phyloP scores from a whole-genome alignment of 2,888 invertebrate species.

The Idaea aversata region DNA sequence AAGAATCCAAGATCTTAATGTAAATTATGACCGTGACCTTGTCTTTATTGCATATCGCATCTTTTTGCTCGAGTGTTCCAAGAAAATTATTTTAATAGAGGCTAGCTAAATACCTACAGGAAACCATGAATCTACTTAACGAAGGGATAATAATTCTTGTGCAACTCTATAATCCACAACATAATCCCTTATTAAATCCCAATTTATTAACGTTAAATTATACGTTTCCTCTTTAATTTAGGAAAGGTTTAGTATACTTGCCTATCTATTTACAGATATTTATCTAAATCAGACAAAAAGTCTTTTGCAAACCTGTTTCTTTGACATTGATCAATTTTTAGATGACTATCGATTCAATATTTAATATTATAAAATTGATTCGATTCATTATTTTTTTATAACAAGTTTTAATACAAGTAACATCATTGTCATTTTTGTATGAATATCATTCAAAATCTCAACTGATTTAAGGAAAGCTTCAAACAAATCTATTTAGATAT shows the following conservation, averaged over 20 bases:
- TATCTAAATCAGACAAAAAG: background rate
- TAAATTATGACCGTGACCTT: background rate
- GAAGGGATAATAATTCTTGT: background rate
- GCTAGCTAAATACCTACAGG: background rate
- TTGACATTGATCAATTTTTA: background rate
- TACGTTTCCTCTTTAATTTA: background rate
- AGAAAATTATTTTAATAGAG: background rate
- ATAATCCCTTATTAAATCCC: background rate
- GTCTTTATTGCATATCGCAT: background rate
- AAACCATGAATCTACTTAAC: background rate
- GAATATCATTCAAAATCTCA: no score
- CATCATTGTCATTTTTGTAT: no score
- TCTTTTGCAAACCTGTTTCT: background rate
- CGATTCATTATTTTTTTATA: no score
- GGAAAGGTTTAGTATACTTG: background rate
- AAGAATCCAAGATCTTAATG: background rate
- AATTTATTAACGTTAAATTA: background rate
- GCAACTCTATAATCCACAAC: background rate
- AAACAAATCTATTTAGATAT: no score
- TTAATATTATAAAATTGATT: no score
- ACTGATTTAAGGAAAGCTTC: no score
- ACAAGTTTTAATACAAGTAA: no score
- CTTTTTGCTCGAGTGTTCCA: background rate
- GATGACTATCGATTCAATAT: no score
- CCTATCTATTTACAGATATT: background rate